Evolutionary conservation across 2,113 vertebrate genomes (phyloP), one percentile per base, ranked within the genome.

Genomic region (Equus quagga): DNA sequence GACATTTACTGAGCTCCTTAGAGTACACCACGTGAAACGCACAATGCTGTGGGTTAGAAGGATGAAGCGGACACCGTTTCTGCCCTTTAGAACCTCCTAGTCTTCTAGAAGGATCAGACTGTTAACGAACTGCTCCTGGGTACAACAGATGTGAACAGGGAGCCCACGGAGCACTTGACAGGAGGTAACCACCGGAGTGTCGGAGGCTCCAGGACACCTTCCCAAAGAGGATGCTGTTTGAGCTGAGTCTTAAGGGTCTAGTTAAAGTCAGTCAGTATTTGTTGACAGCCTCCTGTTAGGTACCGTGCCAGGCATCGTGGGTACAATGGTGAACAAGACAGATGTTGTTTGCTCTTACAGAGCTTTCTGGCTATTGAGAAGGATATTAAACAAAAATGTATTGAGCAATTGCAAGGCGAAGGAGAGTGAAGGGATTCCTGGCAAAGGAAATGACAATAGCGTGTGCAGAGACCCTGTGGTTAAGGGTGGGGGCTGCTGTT

Each of bases 371-470:
- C 65, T 88, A 41, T 33, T 62, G 46, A 51, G 70, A 60, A 95
- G 26, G 3, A 51, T 76, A 81, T 70, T 87, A 62, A 97, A 62
- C n/a, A 89, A 90, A 95, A 94, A 65, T 87, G 7, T 75, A 60
- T n/a, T 75, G 17, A 92, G 28, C 4, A 67, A 91, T 76, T 92
- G 64, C 6, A 36, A 82, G 15, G 72, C 56, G 84, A 79, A 81
- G 21, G 91, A 83, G 28, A 84, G 12, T 86, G 41, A 60, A 96
- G 54, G 90, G 11, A 69, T 81, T 80, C 56, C 28, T 67, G 64
- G 31, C 26, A 69, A 90, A 93, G 9, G 36, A 94, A 87, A 76
- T 62, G 26, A 81, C 11, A 19, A 80, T 21, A 90, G 46, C 65
- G 88, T 79, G 54, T 88, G 41, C 51, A 94, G 88, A 94, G 54